A percentile compares a stretch with the other conserved stretches of the same genome.
These are phyloP conservation scores for Epinotia ramella DNA, from an alignment of 2,888 invertebrate species.

Conservation along the genomic window DNA sequence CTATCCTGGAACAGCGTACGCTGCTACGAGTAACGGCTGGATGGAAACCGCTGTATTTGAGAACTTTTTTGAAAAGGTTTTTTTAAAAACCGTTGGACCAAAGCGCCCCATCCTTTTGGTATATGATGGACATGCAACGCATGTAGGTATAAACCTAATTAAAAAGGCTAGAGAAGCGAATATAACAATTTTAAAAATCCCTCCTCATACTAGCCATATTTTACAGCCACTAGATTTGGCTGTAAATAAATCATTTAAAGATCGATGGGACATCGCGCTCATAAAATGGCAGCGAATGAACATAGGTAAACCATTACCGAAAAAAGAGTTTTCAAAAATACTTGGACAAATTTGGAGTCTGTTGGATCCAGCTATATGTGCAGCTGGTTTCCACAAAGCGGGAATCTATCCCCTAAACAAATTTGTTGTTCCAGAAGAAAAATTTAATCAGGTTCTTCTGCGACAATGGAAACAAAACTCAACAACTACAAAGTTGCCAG, in stretches of 20 bases:
- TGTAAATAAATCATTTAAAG: slow-evolving; percentile 55
- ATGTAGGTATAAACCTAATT: slow-evolving; percentile 28
- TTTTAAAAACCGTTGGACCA: slow-evolving; percentile 43
- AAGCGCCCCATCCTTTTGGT: slow-evolving; percentile 47
- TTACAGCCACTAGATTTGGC: slow-evolving; percentile 52
- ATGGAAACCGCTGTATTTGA: slow-evolving; percentile 57
- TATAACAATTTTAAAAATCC: slow-evolving; percentile 45
- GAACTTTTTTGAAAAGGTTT: slow-evolving; percentile 51
- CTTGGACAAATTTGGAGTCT: slow-evolving; percentile 42
- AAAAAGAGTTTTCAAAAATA: slow-evolving; percentile 42
- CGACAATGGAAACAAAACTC: background rate
- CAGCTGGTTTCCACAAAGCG: slow-evolving; percentile 12
- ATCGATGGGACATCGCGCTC: slow-evolving; percentile 50
- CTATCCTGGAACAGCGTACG: slow-evolving; percentile 51
- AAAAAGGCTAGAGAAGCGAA: slow-evolving; percentile 41
- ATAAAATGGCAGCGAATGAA: slow-evolving; percentile 53
- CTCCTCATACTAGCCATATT: slow-evolving; percentile 49
- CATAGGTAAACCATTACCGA: slow-evolving; percentile 42
- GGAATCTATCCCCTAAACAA: slow-evolving; percentile 3
- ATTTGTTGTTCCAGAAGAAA: background rate
- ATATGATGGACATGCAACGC: slow-evolving; percentile 48
- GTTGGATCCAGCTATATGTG: slow-evolving; percentile 25
- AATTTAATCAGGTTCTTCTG: background rate
- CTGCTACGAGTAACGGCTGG: slow-evolving; percentile 57
- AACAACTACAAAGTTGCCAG: background rate